Base-by-base conservation (phyloP, 1,140 invertebrate species). In the Pectinophora gossypiella region DNA sequence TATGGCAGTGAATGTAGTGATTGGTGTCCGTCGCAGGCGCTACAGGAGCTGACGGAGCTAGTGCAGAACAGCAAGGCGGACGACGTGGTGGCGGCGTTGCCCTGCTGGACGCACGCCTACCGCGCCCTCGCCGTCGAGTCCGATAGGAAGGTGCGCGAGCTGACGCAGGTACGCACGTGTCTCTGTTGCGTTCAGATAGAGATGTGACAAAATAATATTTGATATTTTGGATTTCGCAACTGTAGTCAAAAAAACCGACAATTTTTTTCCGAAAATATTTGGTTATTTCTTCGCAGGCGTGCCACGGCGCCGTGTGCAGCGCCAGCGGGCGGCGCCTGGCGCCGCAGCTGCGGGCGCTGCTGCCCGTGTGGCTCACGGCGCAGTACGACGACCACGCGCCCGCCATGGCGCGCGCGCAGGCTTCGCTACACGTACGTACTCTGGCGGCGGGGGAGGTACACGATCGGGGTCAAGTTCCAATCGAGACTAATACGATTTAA, bases 101-200 rank as follows among this genome's bases (percentile, higher is more conserved):
- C 71, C 0, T 69, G 54, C 35, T 87, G 83, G 83, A 61, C 73
- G 4, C 68, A 83, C 48, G 71, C 63, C 51, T 87, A 87, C 47
- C 73, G 64, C 18, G 68, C 56, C 3, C 66, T 87, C 1, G 68
- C 71, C 5, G 54, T 69, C 10, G 83, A 87, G 20, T 59, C 51
- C 12, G 83, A 87, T 23, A 64, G 78, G 9, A 82, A 81, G 66
- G 81, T 87, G 4, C 55, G 83, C 18, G 83, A 85, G 47, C 50
- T 58, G 15, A 67, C 77, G 38, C 84, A 87, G 76, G 83, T 86
- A 56, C 43, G 43, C 0, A 42, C 12, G 40, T n/a, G n/a, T n/a
- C n/a, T n/a, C n/a, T n/a, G n/a, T n/a, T n/a, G n/a, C n/a, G n/a
- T n/a, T n/a, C n/a, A 27, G 23, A 27, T 27, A 27, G 12, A 27